phyloP scores from a whole-genome alignment of 2,888 invertebrate species.

The Drosophila prolongata region DNA sequence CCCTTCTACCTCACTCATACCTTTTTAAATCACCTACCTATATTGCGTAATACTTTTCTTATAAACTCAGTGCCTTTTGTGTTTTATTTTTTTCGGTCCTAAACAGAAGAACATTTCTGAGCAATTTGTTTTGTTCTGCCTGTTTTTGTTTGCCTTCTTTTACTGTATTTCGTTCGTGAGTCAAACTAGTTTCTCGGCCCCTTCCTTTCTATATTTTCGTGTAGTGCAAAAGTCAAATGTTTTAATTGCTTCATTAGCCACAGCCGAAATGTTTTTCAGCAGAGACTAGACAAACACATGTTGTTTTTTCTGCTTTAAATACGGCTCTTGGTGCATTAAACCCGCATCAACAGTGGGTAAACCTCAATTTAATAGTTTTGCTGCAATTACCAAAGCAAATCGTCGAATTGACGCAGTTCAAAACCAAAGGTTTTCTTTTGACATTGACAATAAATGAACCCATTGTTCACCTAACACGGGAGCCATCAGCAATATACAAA shows the following conservation, averaged over 20 bases:
- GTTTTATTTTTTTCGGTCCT: slow-evolving; percentile 42
- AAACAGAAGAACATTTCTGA: slow-evolving; percentile 40
- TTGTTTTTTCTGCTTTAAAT: slow-evolving; percentile 12
- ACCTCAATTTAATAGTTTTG: slow-evolving; percentile 50
- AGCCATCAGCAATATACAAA: slow-evolving; percentile 16
- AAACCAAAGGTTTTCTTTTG: slow-evolving; percentile 67
- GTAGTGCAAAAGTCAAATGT: slow-evolving; percentile 61
- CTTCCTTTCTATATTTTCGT: slow-evolving; percentile 21
- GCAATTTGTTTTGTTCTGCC: slow-evolving; percentile 11
- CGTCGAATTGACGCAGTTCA: slow-evolving; percentile 56
- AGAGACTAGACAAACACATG: slow-evolving; percentile 39
- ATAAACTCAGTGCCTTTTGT: slow-evolving; percentile 24
- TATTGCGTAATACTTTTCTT: slow-evolving; percentile 34
- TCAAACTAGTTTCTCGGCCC: slow-evolving; percentile 39
- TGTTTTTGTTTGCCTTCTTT: slow-evolving; percentile 1
- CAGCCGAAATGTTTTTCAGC: slow-evolving; percentile 21
- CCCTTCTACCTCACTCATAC: neutral
- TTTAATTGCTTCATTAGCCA: slow-evolving; percentile 76
- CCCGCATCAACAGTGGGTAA: slow-evolving; percentile 62
- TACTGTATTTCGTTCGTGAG: slow-evolving; percentile 10
- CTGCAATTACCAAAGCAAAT: slow-evolving; percentile 67
- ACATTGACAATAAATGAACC: slow-evolving; percentile 78
- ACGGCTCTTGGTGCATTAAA: slow-evolving; percentile 66
- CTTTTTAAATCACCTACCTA: slow-evolving; percentile 9
- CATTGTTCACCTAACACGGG: slow-evolving; percentile 23